phyloP scores from a whole-genome alignment of 2,888 invertebrate genomes.

The Fissipunctia ypsillon region DNA sequence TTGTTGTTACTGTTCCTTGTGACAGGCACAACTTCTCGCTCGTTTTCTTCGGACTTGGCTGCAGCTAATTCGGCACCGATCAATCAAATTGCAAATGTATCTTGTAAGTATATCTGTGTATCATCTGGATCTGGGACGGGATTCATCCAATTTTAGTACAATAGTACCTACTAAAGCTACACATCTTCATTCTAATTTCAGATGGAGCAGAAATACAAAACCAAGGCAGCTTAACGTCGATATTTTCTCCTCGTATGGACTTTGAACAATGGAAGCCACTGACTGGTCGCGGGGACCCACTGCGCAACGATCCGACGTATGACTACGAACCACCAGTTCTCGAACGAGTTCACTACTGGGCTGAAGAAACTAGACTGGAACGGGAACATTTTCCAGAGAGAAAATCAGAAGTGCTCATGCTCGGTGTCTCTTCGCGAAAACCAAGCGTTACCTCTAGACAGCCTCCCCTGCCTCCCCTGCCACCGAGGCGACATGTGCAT shows the following conservation, averaged over 20 bases:
- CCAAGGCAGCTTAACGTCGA: constrained; percentile 77
- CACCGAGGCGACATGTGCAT: constrained; percentile 71
- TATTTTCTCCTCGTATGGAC: constrained; percentile 94
- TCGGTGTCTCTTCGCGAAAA: constrained; percentile 93
- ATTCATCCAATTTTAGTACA: background rate
- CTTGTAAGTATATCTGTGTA: constrained; percentile 66
- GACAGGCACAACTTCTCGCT: constrained; percentile 45
- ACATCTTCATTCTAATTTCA: constrained; percentile 71
- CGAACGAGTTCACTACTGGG: constrained; percentile 95
- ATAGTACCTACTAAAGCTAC: background rate
- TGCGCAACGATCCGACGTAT: constrained; percentile 96
- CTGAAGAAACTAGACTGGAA: constrained; percentile 92
- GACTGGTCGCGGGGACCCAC: constrained; percentile 94
- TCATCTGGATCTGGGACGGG: background rate
- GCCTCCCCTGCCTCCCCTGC: constrained; percentile 80
- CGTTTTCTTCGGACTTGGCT: constrained; percentile 54
- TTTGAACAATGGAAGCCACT: constrained; percentile 96
- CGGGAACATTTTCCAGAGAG: constrained; percentile 88
- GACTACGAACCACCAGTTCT: constrained; percentile 96
- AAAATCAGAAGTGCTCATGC: constrained; percentile 93
- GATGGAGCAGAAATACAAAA: constrained; percentile 75
- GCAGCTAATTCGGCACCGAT: constrained; percentile 45
- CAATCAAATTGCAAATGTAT: constrained; percentile 67
- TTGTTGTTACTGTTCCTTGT: constrained; percentile 57
- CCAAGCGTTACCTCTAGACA: constrained; percentile 90